Base-by-base conservation (phyloP, 2,113 vertebrate genomes). In the Ptilonorhynchus violaceus region DNA sequence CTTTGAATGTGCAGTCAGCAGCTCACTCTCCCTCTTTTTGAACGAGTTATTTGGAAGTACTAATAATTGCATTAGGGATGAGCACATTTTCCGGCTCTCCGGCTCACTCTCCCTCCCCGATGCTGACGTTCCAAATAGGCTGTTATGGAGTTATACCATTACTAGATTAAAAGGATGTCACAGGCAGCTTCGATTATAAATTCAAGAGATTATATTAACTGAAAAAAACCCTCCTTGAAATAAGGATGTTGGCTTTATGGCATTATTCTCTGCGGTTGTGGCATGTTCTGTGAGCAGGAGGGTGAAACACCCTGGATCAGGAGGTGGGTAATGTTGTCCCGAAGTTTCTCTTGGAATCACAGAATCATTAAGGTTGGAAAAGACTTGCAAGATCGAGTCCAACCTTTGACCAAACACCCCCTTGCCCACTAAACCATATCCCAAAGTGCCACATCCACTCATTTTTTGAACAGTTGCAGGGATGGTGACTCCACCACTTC, bases 161-260 rank as follows among this genome's bases (percentile, higher is more conserved):
- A 94, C 77, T 72, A 87, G 93, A 97, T 92, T 87, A 94, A 97
- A 96, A 91, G 56, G 64, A 86, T 78, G 89, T 56, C 44, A 5
- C 79, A 79, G 66, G 76, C 59, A 91, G 76, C 73, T 69, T 75
- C 2, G 3, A 84, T 89, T 79, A 89, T 15, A 70, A 89, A 96
- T 89, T 58, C 84, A 85, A 91, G 64, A 56, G 39, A 91, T 75
- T 46, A 2, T 55, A 84, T 77, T 74, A 81, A 87, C 68, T 47
- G 39, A 52, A 85, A 74, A 82, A 93, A 64, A 60, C 7, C 5
- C 39, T 80, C 42, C 82, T 91, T 39, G 42, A 92, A 85, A 67
- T 46, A 86, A 75, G 50, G 7, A 50, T 13, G 8, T n/a, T 56
- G 52, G 13, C 21, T 93, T 73, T 78, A 67, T 25, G 56, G 17